Conservation (phyloP, 2,797 vertebrate genomes). For the Diplodus sargus region DNA sequence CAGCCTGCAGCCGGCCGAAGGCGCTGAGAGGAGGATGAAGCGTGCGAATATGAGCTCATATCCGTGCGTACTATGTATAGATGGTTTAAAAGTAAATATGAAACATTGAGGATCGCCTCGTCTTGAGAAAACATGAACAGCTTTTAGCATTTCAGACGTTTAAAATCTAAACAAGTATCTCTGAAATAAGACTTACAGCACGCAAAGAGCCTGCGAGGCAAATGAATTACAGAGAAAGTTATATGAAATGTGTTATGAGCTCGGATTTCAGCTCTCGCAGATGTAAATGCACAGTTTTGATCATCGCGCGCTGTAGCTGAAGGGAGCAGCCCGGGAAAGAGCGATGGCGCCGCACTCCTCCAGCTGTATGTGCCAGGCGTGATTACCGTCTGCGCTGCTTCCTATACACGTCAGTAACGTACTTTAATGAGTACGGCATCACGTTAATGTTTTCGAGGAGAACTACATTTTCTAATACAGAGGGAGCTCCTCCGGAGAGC, state of each 20-base stretch:
- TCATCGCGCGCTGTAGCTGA: constrained; percentile 18
- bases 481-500: constrained; percentile 49
- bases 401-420: constrained; percentile 55
- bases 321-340: constrained; percentile 7
- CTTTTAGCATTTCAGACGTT: constrained; percentile 44
- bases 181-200: constrained; percentile 20
- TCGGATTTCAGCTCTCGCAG: constrained; percentile 24
- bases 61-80: constrained; percentile 33
- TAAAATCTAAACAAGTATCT: constrained; percentile 35
- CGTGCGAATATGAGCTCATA: constrained; percentile 47
- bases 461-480: constrained; percentile 41
- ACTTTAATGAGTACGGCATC: constrained; percentile 47
- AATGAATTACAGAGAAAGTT: not conserved
- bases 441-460: constrained; percentile 47
- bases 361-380: constrained; percentile 19
- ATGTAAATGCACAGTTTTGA: constrained; percentile 33
- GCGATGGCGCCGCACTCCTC: not conserved
- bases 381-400: constrained; percentile 30
- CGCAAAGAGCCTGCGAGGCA: constrained; percentile 21
- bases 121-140: constrained; percentile 30
- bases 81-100: constrained; percentile 18
- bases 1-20: constrained; percentile 39
- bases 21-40: constrained; percentile 46
- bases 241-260: constrained; percentile 22
- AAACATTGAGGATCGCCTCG: constrained; percentile 17